Base-by-base conservation (phyloP, 2,888 invertebrate species). In the Ormyrus rosae region DNA sequence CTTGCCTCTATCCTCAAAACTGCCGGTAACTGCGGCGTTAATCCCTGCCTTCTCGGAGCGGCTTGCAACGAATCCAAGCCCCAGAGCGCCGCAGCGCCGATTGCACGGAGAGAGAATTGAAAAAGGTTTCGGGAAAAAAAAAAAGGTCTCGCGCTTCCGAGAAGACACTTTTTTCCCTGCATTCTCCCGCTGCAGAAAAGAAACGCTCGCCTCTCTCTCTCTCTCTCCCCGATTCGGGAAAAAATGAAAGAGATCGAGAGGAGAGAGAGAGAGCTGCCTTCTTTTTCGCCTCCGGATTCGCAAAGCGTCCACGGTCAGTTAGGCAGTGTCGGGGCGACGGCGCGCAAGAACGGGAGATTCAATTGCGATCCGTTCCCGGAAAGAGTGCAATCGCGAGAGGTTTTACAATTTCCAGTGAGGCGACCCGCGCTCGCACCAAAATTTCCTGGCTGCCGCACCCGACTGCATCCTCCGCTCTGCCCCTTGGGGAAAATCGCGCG, bases 321-420 rank as follows among this genome's bases (percentile, higher is more conserved):
- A 51, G 77, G 19, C 46, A 61, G 50, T 61, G 65, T 48, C 34
- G 72, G 58, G 72, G 58, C 60, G 46, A 7, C 45, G 8, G 46
- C 48, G 72, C 46, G 71, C 65, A 78, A 65, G 53, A 68, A 79
- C 58, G 69, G n/a, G n/a, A 56, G 74, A 78, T 80, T 78, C 77
- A 82, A 80, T 81, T 82, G 76, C 79, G 61, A 75, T 70, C 53
- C 58, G 13, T 83, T 81, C 81, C 51, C 13, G 46, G 81, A 80
- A 81, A 19, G 46, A 2, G 11, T 51, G 64, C 73, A 77, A 67
- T 64, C n/a, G 45, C 78, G 55, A 56, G 10, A 48, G 53, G 70
- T 70, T 83, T 81, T 71, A 67, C 79, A 80, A 74, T 77, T 79
- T 80, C 77, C 74, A 83, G 68, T 19, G 51, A 61, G 45, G 6